A percentile compares a stretch with the other conserved stretches of the same genome.
phyloP scores from a whole-genome alignment of 2,797 vertebrate genomes.

The Potorous gilbertii region DNA sequence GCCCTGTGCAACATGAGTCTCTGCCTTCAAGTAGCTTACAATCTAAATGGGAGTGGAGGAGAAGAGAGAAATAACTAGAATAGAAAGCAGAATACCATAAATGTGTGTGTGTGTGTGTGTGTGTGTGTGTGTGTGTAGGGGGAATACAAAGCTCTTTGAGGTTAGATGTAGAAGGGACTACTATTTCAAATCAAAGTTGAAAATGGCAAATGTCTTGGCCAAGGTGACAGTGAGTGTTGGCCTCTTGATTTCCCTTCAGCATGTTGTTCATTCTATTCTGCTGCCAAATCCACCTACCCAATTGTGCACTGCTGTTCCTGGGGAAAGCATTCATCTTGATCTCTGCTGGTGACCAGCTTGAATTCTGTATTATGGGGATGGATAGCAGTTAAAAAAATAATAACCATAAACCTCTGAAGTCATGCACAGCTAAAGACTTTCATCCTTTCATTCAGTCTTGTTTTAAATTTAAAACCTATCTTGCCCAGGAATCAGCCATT shows the following conservation, averaged over 20 bases:
- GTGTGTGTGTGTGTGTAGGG: too few species aligned
- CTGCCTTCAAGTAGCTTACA: not conserved
- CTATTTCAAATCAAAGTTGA: not conserved
- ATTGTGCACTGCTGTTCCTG: not conserved
- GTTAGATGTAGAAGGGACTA: not conserved
- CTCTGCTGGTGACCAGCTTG: not conserved
- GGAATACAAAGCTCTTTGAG: not conserved
- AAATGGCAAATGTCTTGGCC: not conserved
- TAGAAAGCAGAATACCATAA: not conserved
- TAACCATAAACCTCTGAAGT: not conserved
- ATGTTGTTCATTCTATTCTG: not conserved
- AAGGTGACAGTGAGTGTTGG: not conserved
- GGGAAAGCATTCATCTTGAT: not conserved
- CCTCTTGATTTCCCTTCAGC: not conserved
- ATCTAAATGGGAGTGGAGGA: not conserved
- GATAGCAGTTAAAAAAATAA: not conserved
- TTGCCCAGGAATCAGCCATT: slow-evolving; percentile 38
- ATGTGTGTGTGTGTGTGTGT: not conserved
- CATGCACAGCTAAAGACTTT: not conserved
- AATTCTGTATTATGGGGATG: not conserved
- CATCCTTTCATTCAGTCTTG: slow-evolving; percentile 1
- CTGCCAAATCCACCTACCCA: not conserved
- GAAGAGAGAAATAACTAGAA: not conserved
- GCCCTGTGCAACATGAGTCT: not conserved
- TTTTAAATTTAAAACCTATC: slow-evolving; percentile 28